Evolutionary conservation across 1,140 invertebrate species (phyloP).

Genomic region (Platorchestia sp.): DNA sequence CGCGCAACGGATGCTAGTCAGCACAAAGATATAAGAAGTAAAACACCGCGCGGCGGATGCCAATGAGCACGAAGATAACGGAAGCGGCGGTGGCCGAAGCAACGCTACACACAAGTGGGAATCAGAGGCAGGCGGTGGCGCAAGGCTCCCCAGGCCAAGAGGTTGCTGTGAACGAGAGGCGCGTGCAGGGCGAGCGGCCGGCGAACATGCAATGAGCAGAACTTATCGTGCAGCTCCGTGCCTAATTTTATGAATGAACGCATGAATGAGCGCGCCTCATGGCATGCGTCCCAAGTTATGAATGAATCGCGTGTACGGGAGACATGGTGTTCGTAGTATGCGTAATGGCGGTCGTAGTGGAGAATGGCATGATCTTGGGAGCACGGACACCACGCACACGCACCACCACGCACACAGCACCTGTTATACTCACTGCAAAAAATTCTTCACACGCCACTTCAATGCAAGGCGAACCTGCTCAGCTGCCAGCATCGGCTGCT

Average conservation of each 20-base stretch:
- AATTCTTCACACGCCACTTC: not conserved
- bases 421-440: not conserved
- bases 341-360: conserved; percentile 28
- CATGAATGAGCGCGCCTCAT: conserved; percentile 47
- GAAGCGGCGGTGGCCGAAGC: not conserved
- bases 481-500: too few relatives aligned
- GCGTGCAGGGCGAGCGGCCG: not conserved
- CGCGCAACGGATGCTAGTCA: not conserved
- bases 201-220: not conserved
- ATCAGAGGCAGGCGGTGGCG: too few relatives aligned
- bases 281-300: conserved; percentile 31
- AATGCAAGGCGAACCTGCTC: not conserved
- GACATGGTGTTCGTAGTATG: conserved; percentile 34
- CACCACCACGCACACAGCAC: not conserved
- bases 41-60: not conserved
- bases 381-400: not conserved
- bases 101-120: too few relatives aligned
- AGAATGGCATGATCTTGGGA: not conserved
- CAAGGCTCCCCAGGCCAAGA: not conserved
- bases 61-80: too few relatives aligned
- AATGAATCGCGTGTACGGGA: conserved; percentile 45
- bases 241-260: conserved; percentile 52
- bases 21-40: not conserved
- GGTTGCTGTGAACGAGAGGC: not conserved
- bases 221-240: not conserved